Percentiles rank a stretch among this genome's conserved stretches.
Conservation (phyloP, 2,797 vertebrate genomes). For the Xenops minutus region DNA sequence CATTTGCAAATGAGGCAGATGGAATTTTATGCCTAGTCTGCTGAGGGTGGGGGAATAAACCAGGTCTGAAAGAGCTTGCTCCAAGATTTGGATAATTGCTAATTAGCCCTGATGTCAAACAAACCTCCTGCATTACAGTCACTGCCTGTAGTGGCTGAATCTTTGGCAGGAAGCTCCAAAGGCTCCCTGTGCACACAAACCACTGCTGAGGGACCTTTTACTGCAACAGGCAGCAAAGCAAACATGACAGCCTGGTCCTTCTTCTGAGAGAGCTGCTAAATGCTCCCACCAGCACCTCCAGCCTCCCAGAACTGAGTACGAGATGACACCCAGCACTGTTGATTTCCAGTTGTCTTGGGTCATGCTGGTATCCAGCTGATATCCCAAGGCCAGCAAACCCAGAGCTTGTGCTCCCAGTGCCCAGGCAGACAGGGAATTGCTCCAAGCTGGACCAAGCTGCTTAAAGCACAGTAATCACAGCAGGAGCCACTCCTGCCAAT, state of each 20-base stretch:
- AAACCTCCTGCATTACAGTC: neutral
- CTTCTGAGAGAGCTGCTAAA: neutral
- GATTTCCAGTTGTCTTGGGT: neutral
- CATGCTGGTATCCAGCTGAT: neutral
- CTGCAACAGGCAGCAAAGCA: neutral
- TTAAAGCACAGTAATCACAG: conserved; percentile 40
- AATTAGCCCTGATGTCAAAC: conserved; percentile 37
- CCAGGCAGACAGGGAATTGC: conserved; percentile 17
- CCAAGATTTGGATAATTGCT: conserved; percentile 26
- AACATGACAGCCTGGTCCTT: neutral
- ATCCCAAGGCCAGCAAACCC: neutral
- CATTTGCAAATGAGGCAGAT: conserved; percentile 36
- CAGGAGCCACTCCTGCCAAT: conserved; percentile 24
- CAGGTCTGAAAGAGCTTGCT: conserved; percentile 33
- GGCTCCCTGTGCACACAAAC: neutral
- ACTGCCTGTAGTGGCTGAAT: neutral
- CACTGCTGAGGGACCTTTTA: neutral
- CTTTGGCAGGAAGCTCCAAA: neutral
- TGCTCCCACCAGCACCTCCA: neutral
- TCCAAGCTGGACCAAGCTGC: conserved; percentile 45
- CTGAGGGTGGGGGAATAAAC: neutral
- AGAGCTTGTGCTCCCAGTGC: neutral
- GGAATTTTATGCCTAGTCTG: neutral
- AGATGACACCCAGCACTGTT: neutral
- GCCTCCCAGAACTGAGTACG: neutral